Evolutionary conservation across 2,113 vertebrate genomes (phyloP).

Genomic region (Nerophis ophidion): DNA sequence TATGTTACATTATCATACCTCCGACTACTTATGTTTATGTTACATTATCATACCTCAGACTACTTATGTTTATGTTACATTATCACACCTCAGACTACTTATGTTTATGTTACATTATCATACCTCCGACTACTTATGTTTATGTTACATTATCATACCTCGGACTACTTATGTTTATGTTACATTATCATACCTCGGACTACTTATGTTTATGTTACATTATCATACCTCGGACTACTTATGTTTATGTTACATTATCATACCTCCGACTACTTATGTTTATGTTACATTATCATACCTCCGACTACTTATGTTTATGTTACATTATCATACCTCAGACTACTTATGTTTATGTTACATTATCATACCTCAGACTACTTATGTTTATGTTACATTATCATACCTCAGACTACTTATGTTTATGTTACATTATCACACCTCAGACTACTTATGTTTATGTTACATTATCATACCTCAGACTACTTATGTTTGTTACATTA

Average conservation of each 20-base stretch:
- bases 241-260: too few relatives aligned
- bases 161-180: conserved; percentile 14
- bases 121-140: conserved; percentile 15
- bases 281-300: conserved; percentile 7
- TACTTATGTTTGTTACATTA: conserved; percentile 15
- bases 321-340: neutral
- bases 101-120: conserved; percentile 24
- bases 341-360: conserved; percentile 16
- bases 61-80: conserved; percentile 14
- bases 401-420: conserved; percentile 8
- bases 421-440: conserved; percentile 14
- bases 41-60: neutral
- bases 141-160: too few relatives aligned
- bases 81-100: conserved; percentile 1
- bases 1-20: conserved; percentile 15
- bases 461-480: neutral
- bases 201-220: conserved; percentile 27
- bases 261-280: conserved; percentile 6
- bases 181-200: neutral
- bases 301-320: conserved; percentile 23
- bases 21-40: conserved; percentile 15
- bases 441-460: conserved; percentile 17
- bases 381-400: conserved; percentile 11
- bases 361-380: neutral
- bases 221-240: conserved; percentile 16